A percentile compares a stretch with the other conserved stretches of the same genome.
Evolutionary conservation across 2,113 vertebrate species (phyloP).

Genomic region (Empidonax alnorum): DNA sequence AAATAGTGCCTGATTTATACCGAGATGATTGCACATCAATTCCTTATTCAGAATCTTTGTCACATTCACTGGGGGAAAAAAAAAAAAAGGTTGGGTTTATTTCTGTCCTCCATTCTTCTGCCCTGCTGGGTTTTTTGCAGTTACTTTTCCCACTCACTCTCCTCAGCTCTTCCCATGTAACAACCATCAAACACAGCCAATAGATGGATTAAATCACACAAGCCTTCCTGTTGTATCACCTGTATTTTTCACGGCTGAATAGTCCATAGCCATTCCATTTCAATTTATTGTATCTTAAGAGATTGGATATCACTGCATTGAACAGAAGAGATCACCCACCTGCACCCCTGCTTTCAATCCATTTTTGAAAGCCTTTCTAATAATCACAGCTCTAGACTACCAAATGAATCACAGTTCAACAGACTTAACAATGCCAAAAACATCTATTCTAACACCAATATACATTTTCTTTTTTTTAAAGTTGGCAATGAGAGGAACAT

Average conservation of each 20-base stretch:
- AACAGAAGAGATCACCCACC: background rate
- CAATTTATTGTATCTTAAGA: background rate
- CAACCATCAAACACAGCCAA: background rate
- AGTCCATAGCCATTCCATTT: background rate
- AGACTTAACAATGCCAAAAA: background rate
- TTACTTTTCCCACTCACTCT: background rate
- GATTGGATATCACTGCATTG: background rate
- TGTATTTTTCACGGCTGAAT: background rate
- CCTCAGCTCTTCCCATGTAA: background rate
- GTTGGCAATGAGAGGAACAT: background rate
- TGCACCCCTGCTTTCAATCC: background rate
- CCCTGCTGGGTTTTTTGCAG: background rate
- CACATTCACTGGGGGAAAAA: background rate
- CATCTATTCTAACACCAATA: background rate
- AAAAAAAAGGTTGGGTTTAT: background rate
- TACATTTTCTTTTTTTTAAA: background rate
- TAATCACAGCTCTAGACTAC: background rate
- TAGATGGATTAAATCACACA: background rate
- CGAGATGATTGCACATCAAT: background rate
- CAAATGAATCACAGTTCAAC: background rate
- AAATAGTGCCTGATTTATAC: background rate
- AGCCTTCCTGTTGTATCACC: background rate
- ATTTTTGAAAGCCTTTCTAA: background rate
- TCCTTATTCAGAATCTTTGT: conserved; percentile 3
- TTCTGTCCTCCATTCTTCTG: background rate